Evolutionary conservation across 2,888 invertebrate species (phyloP).

Genomic region (Lithophane socia): DNA sequence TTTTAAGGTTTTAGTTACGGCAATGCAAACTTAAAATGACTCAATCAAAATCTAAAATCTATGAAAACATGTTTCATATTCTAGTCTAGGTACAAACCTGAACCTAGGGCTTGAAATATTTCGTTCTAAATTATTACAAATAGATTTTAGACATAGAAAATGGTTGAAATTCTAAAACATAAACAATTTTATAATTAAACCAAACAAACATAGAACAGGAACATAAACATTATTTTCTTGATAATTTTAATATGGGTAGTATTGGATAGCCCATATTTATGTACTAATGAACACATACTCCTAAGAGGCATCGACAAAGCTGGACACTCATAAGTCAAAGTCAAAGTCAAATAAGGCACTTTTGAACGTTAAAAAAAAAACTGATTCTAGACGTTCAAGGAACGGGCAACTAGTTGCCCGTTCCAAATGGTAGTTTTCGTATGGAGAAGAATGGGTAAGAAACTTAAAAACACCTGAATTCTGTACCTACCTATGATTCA

Average conservation of each 20-base stretch:
- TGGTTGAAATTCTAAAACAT: background rate
- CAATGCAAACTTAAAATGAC: background rate
- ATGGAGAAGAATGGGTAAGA: too few species aligned
- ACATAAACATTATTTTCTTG: background rate
- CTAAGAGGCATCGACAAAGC: background rate
- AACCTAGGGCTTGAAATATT: background rate
- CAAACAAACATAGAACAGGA: background rate
- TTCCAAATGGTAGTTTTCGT: too few species aligned
- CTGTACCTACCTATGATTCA: background rate
- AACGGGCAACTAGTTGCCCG: too few species aligned
- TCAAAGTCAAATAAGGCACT: too few species aligned
- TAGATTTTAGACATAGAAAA: background rate
- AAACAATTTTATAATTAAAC: background rate
- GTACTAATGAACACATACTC: too few species aligned
- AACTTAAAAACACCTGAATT: background rate
- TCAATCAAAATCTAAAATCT: background rate
- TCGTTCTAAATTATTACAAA: background rate
- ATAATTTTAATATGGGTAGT: too few species aligned
- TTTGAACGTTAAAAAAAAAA: too few species aligned
- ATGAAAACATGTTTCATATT: conserved; percentile 19
- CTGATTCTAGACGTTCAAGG: too few species aligned
- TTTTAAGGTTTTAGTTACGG: background rate
- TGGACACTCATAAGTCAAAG: background rate
- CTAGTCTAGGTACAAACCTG: background rate
- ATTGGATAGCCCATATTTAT: too few species aligned